Percentiles rank a stretch among this genome's conserved stretches.
Evolutionary conservation across 2,113 vertebrate species (phyloP).

Genomic region (Calonectris borealis): DNA sequence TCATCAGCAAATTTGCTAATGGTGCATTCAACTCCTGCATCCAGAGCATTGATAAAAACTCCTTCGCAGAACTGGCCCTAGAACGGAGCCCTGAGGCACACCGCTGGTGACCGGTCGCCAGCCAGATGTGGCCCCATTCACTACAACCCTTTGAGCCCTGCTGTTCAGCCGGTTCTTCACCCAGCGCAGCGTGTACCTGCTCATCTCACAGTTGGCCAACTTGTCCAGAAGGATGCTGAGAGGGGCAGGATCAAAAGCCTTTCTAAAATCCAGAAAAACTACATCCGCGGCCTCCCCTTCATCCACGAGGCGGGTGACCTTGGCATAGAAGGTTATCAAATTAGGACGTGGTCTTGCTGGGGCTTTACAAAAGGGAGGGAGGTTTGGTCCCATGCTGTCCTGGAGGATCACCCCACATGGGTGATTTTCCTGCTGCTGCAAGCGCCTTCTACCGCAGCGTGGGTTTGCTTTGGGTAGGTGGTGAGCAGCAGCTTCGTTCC

Average conservation of each 20-base stretch:
- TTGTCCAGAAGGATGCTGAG: too few species aligned
- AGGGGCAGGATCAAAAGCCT: too few species aligned
- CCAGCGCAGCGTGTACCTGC: too few species aligned
- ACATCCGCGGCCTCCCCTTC: background rate
- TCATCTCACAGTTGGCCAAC: too few species aligned
- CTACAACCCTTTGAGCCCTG: too few species aligned
- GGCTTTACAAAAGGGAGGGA: background rate
- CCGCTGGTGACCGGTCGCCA: background rate
- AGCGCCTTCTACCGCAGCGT: background rate
- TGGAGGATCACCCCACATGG: background rate
- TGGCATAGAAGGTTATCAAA: accelerated
- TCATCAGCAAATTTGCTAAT: background rate
- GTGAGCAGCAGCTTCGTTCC: accelerated
- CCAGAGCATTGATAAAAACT: background rate
- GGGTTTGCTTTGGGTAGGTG: background rate
- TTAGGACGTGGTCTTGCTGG: background rate
- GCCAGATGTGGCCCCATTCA: background rate
- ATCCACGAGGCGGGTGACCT: accelerated
- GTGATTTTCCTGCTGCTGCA: background rate
- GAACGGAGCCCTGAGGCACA: background rate
- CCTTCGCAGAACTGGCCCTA: background rate
- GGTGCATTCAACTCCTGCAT: background rate
- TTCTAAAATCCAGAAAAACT: background rate
- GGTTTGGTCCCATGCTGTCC: background rate
- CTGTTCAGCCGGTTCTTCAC: too few species aligned